A percentile compares a stretch with the other conserved stretches of the same genome.
These are phyloP conservation scores for Phrynocephalus forsythii DNA, from an alignment of 2,797 vertebrate species.

Conservation along the genomic window DNA sequence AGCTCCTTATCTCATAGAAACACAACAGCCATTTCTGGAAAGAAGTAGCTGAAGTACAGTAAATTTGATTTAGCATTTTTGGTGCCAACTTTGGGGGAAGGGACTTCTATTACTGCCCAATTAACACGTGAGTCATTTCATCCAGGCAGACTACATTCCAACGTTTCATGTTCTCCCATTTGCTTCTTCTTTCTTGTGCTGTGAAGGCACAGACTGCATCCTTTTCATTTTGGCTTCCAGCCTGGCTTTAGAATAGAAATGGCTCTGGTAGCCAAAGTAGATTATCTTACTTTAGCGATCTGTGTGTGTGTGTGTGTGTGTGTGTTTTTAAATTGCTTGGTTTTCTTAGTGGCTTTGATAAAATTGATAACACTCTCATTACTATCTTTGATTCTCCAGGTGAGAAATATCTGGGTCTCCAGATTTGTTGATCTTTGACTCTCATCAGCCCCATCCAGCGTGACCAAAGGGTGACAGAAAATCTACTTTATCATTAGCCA, in stretches of 20 bases:
- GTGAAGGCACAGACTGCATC: not conserved
- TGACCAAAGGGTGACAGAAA: not conserved
- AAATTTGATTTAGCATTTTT: slow-evolving; percentile 47
- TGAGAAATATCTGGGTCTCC: not conserved
- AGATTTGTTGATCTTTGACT: not conserved
- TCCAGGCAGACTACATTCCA: slow-evolving; percentile 52
- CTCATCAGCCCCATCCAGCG: not conserved
- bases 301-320: not conserved
- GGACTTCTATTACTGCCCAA: slow-evolving; percentile 42
- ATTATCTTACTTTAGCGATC: not conserved
- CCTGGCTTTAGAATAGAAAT: slow-evolving; percentile 7
- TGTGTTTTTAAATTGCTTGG: not conserved
- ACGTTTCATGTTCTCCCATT: slow-evolving; percentile 40
- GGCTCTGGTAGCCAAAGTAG: not conserved
- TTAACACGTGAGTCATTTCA: slow-evolving; percentile 42
- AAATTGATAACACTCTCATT: not conserved
- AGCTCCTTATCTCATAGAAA: slow-evolving; percentile 49
- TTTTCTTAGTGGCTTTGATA: not conserved
- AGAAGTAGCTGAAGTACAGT: slow-evolving; percentile 44
- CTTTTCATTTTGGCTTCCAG: slow-evolving; percentile 15
- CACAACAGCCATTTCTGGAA: slow-evolving; percentile 60
- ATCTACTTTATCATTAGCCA: not conserved
- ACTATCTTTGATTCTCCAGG: not conserved
- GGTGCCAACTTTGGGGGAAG: not conserved
- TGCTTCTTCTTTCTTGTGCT: slow-evolving; percentile 8